These are phyloP conservation scores for Theonella swinhoei DNA, from an alignment of 37 sponge, comb jelly and placozoan species.

Conservation along the genomic window DNA sequence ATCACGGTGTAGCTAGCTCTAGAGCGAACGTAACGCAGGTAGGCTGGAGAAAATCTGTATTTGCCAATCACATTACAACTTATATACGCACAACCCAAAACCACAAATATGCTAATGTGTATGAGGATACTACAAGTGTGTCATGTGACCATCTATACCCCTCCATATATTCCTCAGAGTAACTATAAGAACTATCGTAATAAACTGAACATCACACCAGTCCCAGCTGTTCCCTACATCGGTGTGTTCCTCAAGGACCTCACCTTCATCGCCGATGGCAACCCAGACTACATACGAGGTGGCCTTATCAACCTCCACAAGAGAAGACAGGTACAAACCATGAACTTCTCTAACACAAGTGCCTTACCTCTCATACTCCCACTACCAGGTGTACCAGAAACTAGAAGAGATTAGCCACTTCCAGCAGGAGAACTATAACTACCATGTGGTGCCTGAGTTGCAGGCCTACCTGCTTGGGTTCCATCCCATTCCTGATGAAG, in stretches of 20 bases:
- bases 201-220: conserved; percentile 38
- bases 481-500: conserved; percentile 29
- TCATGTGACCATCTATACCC: no score
- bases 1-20: no score
- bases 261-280: conserved; percentile 83
- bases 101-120: no score
- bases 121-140: no score
- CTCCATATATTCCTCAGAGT: no score
- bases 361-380: no score
- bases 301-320: conserved; percentile 94
- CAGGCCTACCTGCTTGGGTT: conserved; percentile 37
- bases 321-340: conserved; percentile 87
- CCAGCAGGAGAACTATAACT: conserved; percentile 60
- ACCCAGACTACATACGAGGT: conserved; percentile 88
- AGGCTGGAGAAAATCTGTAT: no score
- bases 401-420: conserved; percentile 53
- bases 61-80: no score
- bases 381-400: conserved; percentile 64
- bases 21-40: no score
- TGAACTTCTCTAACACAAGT: no score
- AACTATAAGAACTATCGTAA: conserved; percentile 87
- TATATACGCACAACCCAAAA: no score
- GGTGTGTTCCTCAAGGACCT: conserved; percentile 89
- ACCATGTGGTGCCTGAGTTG: conserved; percentile 34
- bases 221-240: conserved; percentile 84